Evolutionary conservation across 2,888 invertebrate species (phyloP), one percentile per base, ranked within the genome.

Genomic region (Antitype chi): DNA sequence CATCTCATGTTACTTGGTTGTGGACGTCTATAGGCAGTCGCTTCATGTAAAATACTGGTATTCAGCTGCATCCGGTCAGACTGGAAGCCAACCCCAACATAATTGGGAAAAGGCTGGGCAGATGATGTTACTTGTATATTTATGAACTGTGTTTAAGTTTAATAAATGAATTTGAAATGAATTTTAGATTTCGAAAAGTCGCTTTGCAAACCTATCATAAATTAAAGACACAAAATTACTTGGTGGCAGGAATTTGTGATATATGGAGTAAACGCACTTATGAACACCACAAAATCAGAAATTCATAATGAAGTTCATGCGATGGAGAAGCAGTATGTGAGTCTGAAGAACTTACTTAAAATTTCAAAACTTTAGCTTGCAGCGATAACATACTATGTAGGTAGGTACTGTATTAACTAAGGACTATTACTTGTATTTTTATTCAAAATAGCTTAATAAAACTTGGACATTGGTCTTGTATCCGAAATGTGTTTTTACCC

Each of bases 371-470:
- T 60, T 28, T 74, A 15, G 15, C 55, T 59, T 28, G 28, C 20
- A 23, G 28, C 17, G 28, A 13, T 28, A 5, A n/a, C 47, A n/a
- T n/a, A n/a, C n/a, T n/a, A n/a, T n/a, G n/a, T n/a, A n/a, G n/a
- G n/a, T n/a, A n/a, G n/a, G n/a, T n/a, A n/a, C n/a, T n/a, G n/a
- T n/a, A n/a, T n/a, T n/a, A 13, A n/a, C 11, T 28, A 20, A 70
- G 13, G 55, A 13, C n/a, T 38, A 38, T 38, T 23, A 11, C 47
- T 28, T 71, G 20, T 68, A 70, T 74, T 23, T 70, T 38, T 75
- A 71, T 74, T 69, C 64, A 76, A 80, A 84, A 67, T 38, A 71
- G 64, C 32, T 72, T 74, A 73, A 66, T 79, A 79, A 68, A 82
- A 80, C 64, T 81, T 73, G 49, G 43, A 49, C n/a, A 9, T 64